Base-by-base conservation (phyloP, 2,888 invertebrate species). In the Eristalis arbustorum region DNA sequence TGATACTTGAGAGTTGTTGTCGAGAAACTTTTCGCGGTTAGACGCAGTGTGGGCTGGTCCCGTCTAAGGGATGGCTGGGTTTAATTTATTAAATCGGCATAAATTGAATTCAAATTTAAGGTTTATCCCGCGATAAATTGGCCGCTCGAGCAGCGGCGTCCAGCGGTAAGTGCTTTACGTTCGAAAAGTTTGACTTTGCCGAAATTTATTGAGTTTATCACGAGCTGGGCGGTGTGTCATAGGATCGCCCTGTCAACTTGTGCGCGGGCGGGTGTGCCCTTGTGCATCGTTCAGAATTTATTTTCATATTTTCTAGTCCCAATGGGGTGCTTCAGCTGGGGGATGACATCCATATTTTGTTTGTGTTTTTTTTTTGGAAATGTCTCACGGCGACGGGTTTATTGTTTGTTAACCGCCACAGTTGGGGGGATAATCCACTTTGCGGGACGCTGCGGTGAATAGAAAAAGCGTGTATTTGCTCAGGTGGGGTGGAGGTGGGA, bases 71-170 rank as follows among this genome's bases (percentile, higher is more conserved):
- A 59, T 63, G 57, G 42, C 57, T 28, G 42, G 67, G 37, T 57
- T 72, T 64, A 81, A 85, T 81, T 74, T 81, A 81, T 85, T 69
- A 64, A 73, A 74, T 71, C 64, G 31, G 64, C 76, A 72, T 64
- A 80, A 85, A 77, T 85, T 81, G 77, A 81, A 85, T 85, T 81
- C 81, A 74, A 81, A 85, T 81, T 76, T 56, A 73, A 61, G 57
- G 64, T 62, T 85, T 81, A 73, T 73, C 57, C 18, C 73, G 72
- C 72, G 62, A 72, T 80, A 59, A 71, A 84, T 75, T 56, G 57
- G 11, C 18, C 37, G 67, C 31, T 18, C 18, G 11, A 11, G 37
- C 28, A 49, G 3, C 31, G 34, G 8, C 6, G 37, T 13, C 59
- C 63, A 42, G 76, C 42, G 68, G 40, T 76, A 68, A 76, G 61